Conservation (phyloP, 1,140 invertebrate genomes). For the Pantala flavescens region DNA sequence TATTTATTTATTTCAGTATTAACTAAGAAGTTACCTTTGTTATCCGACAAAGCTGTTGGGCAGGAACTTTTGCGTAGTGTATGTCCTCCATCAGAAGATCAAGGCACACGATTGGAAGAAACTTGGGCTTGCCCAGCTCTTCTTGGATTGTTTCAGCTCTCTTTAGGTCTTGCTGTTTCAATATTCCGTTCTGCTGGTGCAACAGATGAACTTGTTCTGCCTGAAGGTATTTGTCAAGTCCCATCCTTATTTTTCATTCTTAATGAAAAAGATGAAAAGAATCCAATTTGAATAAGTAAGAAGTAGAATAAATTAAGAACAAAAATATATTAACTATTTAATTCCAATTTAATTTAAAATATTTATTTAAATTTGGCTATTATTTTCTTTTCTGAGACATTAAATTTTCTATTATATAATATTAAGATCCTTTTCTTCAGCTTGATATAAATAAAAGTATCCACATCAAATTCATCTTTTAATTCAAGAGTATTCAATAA, state of each 20-base stretch:
- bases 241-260: not conserved
- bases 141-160: not conserved
- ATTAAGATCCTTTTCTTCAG: too few relatives aligned
- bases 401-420: too few relatives aligned
- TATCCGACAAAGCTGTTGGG: not conserved
- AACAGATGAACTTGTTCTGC: not conserved
- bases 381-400: too few relatives aligned
- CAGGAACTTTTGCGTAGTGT: not conserved
- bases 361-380: too few relatives aligned
- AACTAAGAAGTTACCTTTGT: not conserved
- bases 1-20: not conserved
- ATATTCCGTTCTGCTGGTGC: not conserved
- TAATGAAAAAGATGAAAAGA: not conserved
- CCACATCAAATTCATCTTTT: too few relatives aligned
- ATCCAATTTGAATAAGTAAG: too few relatives aligned
- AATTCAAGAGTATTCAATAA: too few relatives aligned
- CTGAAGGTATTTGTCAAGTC: not conserved
- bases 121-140: not conserved
- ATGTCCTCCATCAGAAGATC: not conserved
- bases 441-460: too few relatives aligned
- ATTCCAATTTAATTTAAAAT: too few relatives aligned
- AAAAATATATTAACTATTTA: too few relatives aligned
- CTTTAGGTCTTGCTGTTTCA: not conserved
- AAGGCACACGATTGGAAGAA: not conserved
- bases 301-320: too few relatives aligned